These are phyloP conservation scores for Monarcha castaneiventris DNA, from an alignment of 2,113 vertebrate species.

Conservation along the genomic window DNA sequence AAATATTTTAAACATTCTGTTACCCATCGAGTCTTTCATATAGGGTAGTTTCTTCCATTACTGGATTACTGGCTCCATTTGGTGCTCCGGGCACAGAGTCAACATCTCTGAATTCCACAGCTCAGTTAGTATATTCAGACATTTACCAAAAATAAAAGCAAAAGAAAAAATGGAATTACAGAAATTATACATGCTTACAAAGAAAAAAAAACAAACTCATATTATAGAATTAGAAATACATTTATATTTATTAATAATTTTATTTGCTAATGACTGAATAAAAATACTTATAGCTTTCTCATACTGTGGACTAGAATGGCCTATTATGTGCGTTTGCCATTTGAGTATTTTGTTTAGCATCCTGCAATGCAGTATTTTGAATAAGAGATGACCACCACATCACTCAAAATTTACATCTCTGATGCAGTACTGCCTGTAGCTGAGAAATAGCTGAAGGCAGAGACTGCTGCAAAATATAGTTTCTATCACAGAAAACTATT, in stretches of 20 bases:
- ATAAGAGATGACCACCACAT: background rate
- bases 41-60: background rate
- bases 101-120: conserved; percentile 45
- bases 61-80: background rate
- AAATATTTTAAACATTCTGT: background rate
- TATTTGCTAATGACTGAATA: background rate
- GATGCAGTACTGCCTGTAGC: background rate
- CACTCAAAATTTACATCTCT: background rate
- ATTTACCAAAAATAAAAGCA: conserved; percentile 9
- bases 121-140: conserved; percentile 42
- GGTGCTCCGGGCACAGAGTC: background rate
- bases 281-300: background rate
- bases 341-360: background rate
- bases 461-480: background rate
- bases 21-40: background rate
- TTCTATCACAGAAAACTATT: background rate
- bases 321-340: background rate
- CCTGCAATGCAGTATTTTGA: background rate
- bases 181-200: background rate
- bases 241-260: background rate
- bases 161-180: background rate
- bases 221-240: background rate
- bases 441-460: background rate
- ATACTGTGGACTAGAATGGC: background rate
- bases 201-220: background rate